These are phyloP conservation scores for Scalopus aquaticus DNA, from an alignment of 2,113 vertebrate species.

Conservation along the genomic window DNA sequence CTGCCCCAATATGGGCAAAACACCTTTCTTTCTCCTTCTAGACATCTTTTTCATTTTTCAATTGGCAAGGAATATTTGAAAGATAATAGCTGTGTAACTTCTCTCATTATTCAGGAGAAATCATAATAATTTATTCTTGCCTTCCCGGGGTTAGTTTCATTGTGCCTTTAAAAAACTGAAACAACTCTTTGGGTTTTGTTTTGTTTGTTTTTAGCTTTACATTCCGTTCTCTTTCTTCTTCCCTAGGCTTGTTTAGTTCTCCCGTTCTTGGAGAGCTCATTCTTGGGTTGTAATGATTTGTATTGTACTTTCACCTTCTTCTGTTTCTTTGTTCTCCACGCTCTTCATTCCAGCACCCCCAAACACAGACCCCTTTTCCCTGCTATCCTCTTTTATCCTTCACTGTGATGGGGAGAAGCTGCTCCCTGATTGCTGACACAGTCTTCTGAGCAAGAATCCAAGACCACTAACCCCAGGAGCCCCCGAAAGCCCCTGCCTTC, in stretches of 20 bases:
- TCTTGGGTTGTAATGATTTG: not conserved
- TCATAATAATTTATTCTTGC: not conserved
- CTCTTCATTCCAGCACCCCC: not conserved
- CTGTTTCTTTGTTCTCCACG: not conserved
- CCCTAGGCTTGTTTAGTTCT: not conserved
- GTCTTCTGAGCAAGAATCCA: not conserved
- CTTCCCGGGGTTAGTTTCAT: not conserved
- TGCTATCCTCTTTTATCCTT: not conserved
- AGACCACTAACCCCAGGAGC: fast-evolving
- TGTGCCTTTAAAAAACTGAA: not conserved
- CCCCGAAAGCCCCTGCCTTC: not conserved
- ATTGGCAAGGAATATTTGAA: not conserved
- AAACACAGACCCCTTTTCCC: too few species aligned
- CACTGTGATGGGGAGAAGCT: not conserved
- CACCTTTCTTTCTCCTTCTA: not conserved
- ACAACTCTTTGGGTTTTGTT: not conserved
- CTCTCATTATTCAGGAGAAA: not conserved
- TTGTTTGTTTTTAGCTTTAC: not conserved
- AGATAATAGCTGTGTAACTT: not conserved
- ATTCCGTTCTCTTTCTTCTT: not conserved
- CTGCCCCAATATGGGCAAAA: not conserved
- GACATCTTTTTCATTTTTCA: not conserved
- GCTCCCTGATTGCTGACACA: not conserved
- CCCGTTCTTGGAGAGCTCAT: not conserved
- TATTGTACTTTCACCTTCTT: not conserved